Evolutionary conservation across 2,888 invertebrate species (phyloP), one percentile per base, ranked within the genome.

Genomic region (Carabus problematicus): DNA sequence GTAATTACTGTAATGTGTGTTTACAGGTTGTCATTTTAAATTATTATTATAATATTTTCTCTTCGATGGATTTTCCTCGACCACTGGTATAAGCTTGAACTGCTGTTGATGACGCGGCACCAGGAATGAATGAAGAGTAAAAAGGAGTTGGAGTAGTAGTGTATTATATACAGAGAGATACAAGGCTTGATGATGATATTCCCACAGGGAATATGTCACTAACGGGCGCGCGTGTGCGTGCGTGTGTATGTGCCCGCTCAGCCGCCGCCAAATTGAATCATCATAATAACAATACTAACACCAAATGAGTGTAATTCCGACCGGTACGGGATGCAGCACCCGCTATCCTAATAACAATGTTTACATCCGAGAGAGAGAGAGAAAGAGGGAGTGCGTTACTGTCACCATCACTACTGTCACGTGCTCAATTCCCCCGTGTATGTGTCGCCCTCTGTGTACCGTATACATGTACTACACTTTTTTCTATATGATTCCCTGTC

Each of bases 401-500:
- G 11, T n/a, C 45, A 45, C 2, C 45, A 45, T 45, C 12, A 12
- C 3, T 3, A 45, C 29, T 29, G 29, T 29, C 29, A 29, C 29
- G 29, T 29, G 29, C 6, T 29, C 3, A 3, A 29, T 29, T 29
- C 29, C 29, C 29, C 29, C 16, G 16, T 52, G 16, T 52, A n/a
- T 52, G 52, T 16, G 49, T 7, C 9, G 8, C 8, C 9, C n/a
- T n/a, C n/a, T n/a, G n/a, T n/a, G n/a, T n/a, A n/a, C n/a, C n/a
- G n/a, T n/a, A n/a, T n/a, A n/a, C n/a, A n/a, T 29, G 29, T 29
- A 6, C 29, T 29, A 29, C 29, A 55, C 55, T 54, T 64, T 64
- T 64, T 64, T 55, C 64, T 64, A 64, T 64, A 64, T 64, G 43
- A 64, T 64, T 64, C 64, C 45, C 55, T 64, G 64, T 64, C 64